A percentile compares a stretch with the other conserved stretches of the same genome.
Conservation (phyloP, 1,140 invertebrate genomes). For the Heliothis virescens region DNA sequence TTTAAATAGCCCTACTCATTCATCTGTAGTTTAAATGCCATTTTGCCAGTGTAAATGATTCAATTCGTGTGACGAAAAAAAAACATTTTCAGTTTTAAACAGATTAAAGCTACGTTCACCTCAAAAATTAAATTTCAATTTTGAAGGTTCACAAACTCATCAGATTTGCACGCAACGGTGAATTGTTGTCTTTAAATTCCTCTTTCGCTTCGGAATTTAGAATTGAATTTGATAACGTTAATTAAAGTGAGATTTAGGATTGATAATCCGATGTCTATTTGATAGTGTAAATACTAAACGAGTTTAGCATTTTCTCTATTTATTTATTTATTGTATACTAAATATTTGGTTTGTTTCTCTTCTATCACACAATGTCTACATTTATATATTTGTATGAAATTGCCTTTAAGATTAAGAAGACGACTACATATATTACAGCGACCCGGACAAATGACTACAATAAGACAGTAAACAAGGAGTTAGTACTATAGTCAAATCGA, state of each 20-base stretch:
- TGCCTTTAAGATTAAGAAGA: too few relatives aligned
- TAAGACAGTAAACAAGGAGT: too few relatives aligned
- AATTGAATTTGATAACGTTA: slow-evolving; percentile 29
- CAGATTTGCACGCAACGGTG: slow-evolving; percentile 19
- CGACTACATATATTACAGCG: too few relatives aligned
- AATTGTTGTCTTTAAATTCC: slow-evolving; percentile 14
- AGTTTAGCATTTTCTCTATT: neutral
- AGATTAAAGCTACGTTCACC: neutral
- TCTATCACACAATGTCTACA: too few relatives aligned
- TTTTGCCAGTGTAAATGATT: neutral
- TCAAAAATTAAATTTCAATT: slow-evolving; percentile 31
- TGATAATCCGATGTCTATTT: neutral
- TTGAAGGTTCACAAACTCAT: slow-evolving; percentile 10
- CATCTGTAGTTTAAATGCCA: neutral
- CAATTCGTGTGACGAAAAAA: neutral
- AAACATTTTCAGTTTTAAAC: neutral
- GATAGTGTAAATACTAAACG: neutral
- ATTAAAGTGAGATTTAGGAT: slow-evolving; percentile 5
- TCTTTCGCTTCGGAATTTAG: neutral
- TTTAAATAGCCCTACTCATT: neutral
- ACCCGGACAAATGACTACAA: too few relatives aligned
- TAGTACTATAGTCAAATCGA: too few relatives aligned
- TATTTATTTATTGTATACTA: neutral
- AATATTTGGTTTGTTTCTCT: neutral
- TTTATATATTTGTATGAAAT: too few relatives aligned